These are phyloP conservation scores for Dynastes hyllus DNA, from an alignment of 2,888 invertebrate species.

Conservation along the genomic window DNA sequence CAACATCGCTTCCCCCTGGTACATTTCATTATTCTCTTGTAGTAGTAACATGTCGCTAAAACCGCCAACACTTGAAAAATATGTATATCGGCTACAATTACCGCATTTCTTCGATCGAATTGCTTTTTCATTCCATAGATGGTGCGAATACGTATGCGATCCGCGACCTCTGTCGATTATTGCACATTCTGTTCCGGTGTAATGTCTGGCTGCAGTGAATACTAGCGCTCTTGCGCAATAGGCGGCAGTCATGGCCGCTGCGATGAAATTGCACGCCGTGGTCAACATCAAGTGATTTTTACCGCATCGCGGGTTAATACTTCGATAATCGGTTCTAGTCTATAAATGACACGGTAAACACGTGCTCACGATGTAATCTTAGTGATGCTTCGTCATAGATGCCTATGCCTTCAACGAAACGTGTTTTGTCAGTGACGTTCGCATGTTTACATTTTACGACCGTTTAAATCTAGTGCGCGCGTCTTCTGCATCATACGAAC, in stretches of 20 bases:
- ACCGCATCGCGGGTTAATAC: constrained; percentile 61
- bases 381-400: constrained; percentile 14
- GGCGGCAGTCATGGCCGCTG: constrained; percentile 74
- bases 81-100: not conserved
- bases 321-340: constrained; percentile 16
- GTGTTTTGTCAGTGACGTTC: constrained; percentile 17
- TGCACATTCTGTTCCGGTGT: constrained; percentile 27
- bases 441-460: constrained; percentile 47
- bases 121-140: constrained; percentile 17
- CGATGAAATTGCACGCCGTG: constrained; percentile 74
- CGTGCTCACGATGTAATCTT: constrained; percentile 20
- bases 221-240: constrained; percentile 74
- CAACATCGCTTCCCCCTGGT: too few species aligned
- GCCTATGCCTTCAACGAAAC: not conserved
- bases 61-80: too few species aligned
- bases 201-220: constrained; percentile 66
- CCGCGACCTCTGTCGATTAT: constrained; percentile 44
- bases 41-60: not conserved
- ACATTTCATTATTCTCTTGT: too few species aligned
- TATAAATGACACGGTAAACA: constrained; percentile 11
- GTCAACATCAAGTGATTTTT: constrained; percentile 65
- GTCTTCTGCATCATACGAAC: constrained; percentile 18
- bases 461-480: constrained; percentile 47
- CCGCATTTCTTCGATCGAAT: not conserved
- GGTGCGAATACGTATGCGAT: constrained; percentile 13